These are phyloP conservation scores for Tetragnatha versicolor DNA, from an alignment of 1,140 invertebrate genomes.

Conservation along the genomic window DNA sequence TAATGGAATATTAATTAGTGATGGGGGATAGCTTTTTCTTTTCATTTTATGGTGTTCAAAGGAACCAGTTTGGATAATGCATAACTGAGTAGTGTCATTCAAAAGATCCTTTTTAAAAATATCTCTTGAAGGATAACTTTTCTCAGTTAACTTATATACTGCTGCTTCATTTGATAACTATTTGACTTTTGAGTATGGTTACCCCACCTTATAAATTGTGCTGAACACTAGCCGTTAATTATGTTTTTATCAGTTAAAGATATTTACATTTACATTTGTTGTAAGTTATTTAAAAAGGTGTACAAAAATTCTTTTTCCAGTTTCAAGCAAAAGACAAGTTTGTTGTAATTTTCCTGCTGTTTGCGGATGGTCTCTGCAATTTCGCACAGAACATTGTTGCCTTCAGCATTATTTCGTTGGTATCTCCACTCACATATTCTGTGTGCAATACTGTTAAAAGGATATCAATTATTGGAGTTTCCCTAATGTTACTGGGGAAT, in stretches of 20 bases:
- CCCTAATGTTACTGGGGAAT: constrained; percentile 87
- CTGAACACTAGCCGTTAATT: too few relatives aligned
- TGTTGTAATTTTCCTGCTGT: constrained; percentile 69
- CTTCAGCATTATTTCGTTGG: constrained; percentile 85
- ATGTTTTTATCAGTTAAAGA: too few relatives aligned
- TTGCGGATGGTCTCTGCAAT: constrained; percentile 85
- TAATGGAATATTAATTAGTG: too few relatives aligned
- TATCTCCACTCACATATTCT: constrained; percentile 92
- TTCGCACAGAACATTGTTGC: constrained; percentile 95
- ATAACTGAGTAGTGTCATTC: too few relatives aligned
- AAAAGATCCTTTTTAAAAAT: not conserved
- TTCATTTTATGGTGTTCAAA: too few relatives aligned
- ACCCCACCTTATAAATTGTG: too few relatives aligned
- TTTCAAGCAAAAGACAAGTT: constrained; percentile 59
- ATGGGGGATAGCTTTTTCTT: too few relatives aligned
- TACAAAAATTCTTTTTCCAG: constrained; percentile 59
- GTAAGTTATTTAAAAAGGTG: not conserved
- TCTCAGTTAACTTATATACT: not conserved
- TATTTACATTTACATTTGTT: not conserved
- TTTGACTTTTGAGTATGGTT: not conserved
- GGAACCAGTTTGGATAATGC: too few relatives aligned
- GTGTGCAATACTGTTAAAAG: constrained; percentile 96
- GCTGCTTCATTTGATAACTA: not conserved
- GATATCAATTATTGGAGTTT: constrained; percentile 90
- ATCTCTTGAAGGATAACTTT: not conserved